Evolutionary conservation across 2,113 vertebrate species (phyloP), one percentile per base, ranked within the genome.

Genomic region (Kryptolebias marmoratus): DNA sequence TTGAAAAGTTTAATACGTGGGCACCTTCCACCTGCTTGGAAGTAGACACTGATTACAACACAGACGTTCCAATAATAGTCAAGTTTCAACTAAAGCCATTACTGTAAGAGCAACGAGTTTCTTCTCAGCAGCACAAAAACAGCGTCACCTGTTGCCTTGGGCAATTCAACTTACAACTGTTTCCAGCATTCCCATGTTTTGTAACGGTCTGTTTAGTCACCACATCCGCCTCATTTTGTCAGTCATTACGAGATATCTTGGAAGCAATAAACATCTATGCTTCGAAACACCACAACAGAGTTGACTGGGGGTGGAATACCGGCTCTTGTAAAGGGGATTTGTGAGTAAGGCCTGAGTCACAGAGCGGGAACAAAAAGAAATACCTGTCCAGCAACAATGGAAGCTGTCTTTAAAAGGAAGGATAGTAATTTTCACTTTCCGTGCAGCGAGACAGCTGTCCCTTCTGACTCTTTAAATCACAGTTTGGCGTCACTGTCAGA

Each of bases 351-450:
- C 2, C 52, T 83, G 82, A 90, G 84, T 92, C 90, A 92, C 11
- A 1, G 53, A 49, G 64, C 11, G 56, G 76, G 75, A 83, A 76
- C 75, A 62, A 47, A 79, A 71, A 80, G 62, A 55, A 64, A 53
- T 79, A 86, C 87, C 87, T 90, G 87, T 49, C 45, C 28, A 73
- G 75, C 64, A 80, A 81, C 83, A 86, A 82, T 73, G 68, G 45
- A 76, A 81, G 71, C 12, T 3, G 22, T 77, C 73, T 84, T 71
- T 69, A 80, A 71, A 71, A 22, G 72, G 54, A 11, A 86, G 61
- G 28, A 80, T 39, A 53, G 85, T 83, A 79, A 88, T 91, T 89
- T 89, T 90, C 85, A 90, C 87, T 89, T 89, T 90, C 83, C 62
- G 53, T 15, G 3, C 55, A 78, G 61, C 11, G 53, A 84, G 82